Evolutionary conservation across 2,797 vertebrate genomes (phyloP), one percentile per base, ranked within the genome.

Genomic region (Antennarius maculatus): DNA sequence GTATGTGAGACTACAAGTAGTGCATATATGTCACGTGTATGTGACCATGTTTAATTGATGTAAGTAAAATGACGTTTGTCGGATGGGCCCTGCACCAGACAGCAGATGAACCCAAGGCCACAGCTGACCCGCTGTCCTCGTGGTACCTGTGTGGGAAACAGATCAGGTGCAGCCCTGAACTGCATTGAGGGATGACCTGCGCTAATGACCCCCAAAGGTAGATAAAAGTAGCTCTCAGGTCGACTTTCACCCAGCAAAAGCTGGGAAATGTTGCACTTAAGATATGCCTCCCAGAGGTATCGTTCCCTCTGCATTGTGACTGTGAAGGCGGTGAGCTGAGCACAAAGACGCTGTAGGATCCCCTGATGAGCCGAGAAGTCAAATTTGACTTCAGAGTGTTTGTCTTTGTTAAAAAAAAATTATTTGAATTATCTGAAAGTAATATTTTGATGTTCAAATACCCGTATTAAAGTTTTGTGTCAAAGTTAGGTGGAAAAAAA

Each of bases 191-290:
- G 45, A 27, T 56, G 45, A 66, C 61, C 74, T 52, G 17, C 29
- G 31, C 48, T 66, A 31, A 74, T 48, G 65, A 23, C 51, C 56
- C 14, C 65, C 41, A 7, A 39, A 58, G 69, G 67, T 63, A 77
- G 73, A 71, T 81, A 81, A 77, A 66, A 71, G 15, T 45, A 49
- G 15, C 53, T 28, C 50, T 46, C 55, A 55, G 71, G 65, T 64
- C 37, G 65, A 49, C 52, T 68, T 75, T 71, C 63, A 71, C 66
- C 66, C 3, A 60, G 63, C 61, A 68, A 74, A 73, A 53, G n/a
- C 61, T 60, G 10, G 11, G 53, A 82, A 71, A 81, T 57, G 60
- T 77, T 77, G 41, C 61, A 79, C 74, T 67, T 64, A 55, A 69
- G 54, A 71, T 69, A 63, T 54, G 34, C 61, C n/a, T 79, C 67